These are phyloP conservation scores for Papilio elwesi DNA, from an alignment of 2,888 invertebrate species.

Conservation along the genomic window DNA sequence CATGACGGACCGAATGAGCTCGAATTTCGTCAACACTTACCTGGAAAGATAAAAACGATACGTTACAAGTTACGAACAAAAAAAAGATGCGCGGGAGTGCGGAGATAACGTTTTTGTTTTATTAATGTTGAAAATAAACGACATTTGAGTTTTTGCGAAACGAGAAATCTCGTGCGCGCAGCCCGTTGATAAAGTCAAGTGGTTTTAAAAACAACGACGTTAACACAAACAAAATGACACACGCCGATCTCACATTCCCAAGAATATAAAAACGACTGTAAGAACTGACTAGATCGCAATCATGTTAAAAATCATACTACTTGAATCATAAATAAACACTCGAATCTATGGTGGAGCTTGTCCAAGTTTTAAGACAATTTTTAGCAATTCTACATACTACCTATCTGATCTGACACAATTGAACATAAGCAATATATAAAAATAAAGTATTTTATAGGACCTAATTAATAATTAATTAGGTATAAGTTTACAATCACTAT, in stretches of 20 bases:
- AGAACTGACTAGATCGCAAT: not conserved
- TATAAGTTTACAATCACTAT: no score
- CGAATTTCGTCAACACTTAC: conserved; percentile 75
- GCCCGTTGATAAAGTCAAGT: conserved; percentile 21
- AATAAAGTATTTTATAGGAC: no score
- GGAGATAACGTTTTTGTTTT: conserved; percentile 45
- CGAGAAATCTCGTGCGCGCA: conserved; percentile 13
- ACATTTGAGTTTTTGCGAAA: conserved; percentile 35
- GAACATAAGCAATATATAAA: no score
- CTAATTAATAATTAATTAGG: no score
- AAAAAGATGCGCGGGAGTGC: conserved; percentile 48
- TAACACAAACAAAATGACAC: not conserved
- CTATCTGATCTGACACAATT: no score
- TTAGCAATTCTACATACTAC: no score
- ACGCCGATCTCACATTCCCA: not conserved
- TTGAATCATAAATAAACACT: no score
- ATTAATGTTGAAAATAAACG: conserved; percentile 32
- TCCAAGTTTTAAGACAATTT: no score
- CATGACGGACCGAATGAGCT: conserved; percentile 51
- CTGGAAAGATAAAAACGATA: conserved; percentile 74
- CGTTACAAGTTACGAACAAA: conserved; percentile 55
- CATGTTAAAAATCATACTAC: not conserved
- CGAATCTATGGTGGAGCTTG: no score
- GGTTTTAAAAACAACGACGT: conserved; percentile 1
- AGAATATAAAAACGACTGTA: not conserved